Base-by-base conservation (phyloP, 2,113 vertebrate species). In the Cromileptes altivelis region DNA sequence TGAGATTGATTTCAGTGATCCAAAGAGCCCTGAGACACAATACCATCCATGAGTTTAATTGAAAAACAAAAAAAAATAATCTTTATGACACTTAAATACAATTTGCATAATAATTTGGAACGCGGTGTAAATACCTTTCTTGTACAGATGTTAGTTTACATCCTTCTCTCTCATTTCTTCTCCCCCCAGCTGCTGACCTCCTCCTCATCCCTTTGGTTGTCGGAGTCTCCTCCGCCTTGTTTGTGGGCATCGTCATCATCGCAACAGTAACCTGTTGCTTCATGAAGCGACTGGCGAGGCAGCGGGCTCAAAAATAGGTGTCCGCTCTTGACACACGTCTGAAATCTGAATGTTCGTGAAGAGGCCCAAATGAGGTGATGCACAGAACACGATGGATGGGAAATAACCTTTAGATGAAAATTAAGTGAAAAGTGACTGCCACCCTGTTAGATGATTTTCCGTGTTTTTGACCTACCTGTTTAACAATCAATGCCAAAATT, bases 211-310 rank as follows among this genome's bases (percentile, higher is more conserved):
- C 97, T 1, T 64, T 98, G 84, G 90, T 97, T 13, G 84, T 95
- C 13, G 97, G 97, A 0, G 85, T 96, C 6, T 96, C 94, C 27
- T 96, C 95, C 0, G 96, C 97, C 37, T 91, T 98, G 12, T 95
- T 97, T 45, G 95, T 96, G 0, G 96, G 97, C 0, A 90, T 96
- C 70, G 77, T 95, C 27, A 92, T 98, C 87, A 95, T 98, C 0
- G 91, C 95, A 7, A 81, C 97, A 0, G 96, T 98, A 56, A 98
- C 97, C 63, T 98, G 97, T 81, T 98, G 97, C 94, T 98, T 97
- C 91, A 96, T 98, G 96, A 97, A 91, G 25, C 93, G 94, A 23
- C 92, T 98, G 64, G 91, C 93, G 2, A 94, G 76, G 71, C 95
- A 94, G 83, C 93, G 95, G 0, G 78, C 82, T 64, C 89, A 6